A percentile compares a stretch with the other conserved stretches of the same genome.
Evolutionary conservation across 2,113 vertebrate species (phyloP).

Genomic region (Rhea americana): DNA sequence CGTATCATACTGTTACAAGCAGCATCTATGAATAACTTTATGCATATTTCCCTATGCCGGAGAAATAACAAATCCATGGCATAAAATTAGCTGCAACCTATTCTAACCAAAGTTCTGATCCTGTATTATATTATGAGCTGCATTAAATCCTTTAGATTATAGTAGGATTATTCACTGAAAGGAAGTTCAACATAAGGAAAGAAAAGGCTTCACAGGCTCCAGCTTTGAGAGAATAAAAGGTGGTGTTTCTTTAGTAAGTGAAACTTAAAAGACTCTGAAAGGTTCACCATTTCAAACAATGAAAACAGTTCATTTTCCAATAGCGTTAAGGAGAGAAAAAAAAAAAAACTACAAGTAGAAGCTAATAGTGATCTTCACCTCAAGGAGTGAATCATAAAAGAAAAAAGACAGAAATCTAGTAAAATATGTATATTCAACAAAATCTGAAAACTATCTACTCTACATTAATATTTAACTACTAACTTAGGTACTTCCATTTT

Average conservation of each 20-base stretch:
- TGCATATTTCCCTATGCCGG: neutral
- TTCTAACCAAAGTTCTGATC: neutral
- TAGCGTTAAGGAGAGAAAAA: neutral
- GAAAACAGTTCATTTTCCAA: neutral
- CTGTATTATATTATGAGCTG: neutral
- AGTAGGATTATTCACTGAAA: neutral
- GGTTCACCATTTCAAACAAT: neutral
- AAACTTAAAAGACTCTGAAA: neutral
- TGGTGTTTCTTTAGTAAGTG: neutral
- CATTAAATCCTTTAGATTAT: accelerated
- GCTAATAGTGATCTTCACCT: neutral
- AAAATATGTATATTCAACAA: neutral
- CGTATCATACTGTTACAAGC: neutral
- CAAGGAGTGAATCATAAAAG: neutral
- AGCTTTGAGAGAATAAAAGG: neutral
- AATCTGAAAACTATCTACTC: neutral
- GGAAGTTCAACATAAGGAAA: neutral
- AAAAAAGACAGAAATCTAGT: neutral
- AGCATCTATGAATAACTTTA: neutral
- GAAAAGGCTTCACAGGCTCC: neutral
- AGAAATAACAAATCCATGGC: neutral
- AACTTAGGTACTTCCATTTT: neutral
- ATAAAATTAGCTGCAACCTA: neutral
- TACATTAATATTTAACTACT: neutral
- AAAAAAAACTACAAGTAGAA: neutral